Evolutionary conservation across 1,140 invertebrate species (phyloP).

Genomic region (Anthonomus grandis): DNA sequence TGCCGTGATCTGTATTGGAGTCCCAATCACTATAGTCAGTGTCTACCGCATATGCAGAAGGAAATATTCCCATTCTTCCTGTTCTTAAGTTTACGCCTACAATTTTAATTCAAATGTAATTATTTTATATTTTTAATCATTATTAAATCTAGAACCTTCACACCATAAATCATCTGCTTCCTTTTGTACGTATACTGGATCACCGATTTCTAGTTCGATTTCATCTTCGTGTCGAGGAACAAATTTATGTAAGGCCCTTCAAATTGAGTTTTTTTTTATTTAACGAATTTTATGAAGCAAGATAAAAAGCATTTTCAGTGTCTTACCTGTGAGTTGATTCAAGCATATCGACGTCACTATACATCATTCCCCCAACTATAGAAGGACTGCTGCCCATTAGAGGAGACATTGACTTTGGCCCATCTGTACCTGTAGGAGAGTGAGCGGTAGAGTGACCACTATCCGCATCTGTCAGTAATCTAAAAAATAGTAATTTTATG

Average conservation of each 20-base stretch:
- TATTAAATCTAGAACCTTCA: slow-evolving; percentile 70
- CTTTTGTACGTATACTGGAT: slow-evolving; percentile 94
- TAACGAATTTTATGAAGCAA: too few species aligned
- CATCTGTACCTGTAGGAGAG: slow-evolving; percentile 69
- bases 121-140: slow-evolving; percentile 1
- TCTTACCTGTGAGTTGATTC: slow-evolving; percentile 78
- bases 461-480: slow-evolving; percentile 73
- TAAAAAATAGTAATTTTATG: slow-evolving; percentile 1
- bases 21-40: slow-evolving; percentile 94
- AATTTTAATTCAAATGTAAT: slow-evolving; percentile 11
- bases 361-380: slow-evolving; percentile 65
- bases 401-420: slow-evolving; percentile 79
- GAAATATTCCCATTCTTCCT: slow-evolving; percentile 91
- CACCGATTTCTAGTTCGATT: slow-evolving; percentile 94
- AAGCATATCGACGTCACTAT: slow-evolving; percentile 79
- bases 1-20: slow-evolving; percentile 77
- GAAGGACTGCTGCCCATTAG: slow-evolving; percentile 51
- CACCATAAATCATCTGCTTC: slow-evolving; percentile 97
- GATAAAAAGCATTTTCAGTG: neutral
- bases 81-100: slow-evolving; percentile 89
- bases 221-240: slow-evolving; percentile 92
- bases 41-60: slow-evolving; percentile 93
- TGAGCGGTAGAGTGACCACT: slow-evolving; percentile 87
- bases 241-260: slow-evolving; percentile 88
- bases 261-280: too few species aligned